Evolutionary conservation across 2,888 invertebrate genomes (phyloP).

Genomic region (Drosophila kuntzei): DNA sequence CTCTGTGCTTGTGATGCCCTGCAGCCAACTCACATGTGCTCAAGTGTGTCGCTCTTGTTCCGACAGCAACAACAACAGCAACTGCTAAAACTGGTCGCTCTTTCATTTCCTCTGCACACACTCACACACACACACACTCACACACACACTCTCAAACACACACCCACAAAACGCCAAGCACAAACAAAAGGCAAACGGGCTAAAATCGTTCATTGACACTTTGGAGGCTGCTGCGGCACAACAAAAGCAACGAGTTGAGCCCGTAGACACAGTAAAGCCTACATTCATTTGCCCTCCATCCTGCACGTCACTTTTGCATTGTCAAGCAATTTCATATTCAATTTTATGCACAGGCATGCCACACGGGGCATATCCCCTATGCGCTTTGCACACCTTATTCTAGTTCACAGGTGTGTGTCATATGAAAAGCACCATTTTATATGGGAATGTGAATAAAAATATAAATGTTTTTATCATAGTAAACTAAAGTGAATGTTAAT

Average conservation of each 20-base stretch:
- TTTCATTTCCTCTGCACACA: conserved; percentile 39
- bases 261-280: conserved; percentile 24
- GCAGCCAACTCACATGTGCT: conserved; percentile 38
- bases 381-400: conserved; percentile 16
- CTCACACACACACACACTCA: conserved; percentile 23
- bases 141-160: too few relatives aligned
- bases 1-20: conserved; percentile 39
- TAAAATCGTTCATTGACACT: conserved; percentile 82
- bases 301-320: conserved; percentile 46
- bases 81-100: conserved; percentile 48
- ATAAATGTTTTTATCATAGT: neutral
- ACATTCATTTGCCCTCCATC: conserved; percentile 16
- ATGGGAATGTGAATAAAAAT: neutral
- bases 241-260: conserved; percentile 37
- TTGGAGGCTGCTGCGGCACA: conserved; percentile 36
- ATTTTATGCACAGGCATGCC: conserved; percentile 65
- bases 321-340: conserved; percentile 57
- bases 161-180: conserved; percentile 27
- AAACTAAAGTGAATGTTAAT: neutral
- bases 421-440: neutral
- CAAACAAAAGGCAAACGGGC: conserved; percentile 56
- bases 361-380: conserved; percentile 1
- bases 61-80: conserved; percentile 20
- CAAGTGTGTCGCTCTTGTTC: conserved; percentile 51
- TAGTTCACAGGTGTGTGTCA: conserved; percentile 12